Evolutionary conservation across 2,888 invertebrate genomes (phyloP), one percentile per base, ranked within the genome.

Genomic region (Campopleginae sp.): DNA sequence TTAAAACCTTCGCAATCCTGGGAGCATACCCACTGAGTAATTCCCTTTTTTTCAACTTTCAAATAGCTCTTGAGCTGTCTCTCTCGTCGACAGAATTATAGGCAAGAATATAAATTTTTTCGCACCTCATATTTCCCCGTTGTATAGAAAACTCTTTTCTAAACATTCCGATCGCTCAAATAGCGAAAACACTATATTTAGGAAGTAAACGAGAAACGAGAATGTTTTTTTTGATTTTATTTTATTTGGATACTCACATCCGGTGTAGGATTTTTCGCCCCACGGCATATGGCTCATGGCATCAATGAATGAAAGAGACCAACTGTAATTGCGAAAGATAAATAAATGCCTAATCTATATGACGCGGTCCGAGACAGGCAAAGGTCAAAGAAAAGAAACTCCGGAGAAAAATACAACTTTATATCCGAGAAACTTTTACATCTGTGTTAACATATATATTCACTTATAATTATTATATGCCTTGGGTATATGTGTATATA

Each of bases 321-420:
- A 51, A 66, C 48, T 42, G 51, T 42, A 76, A 75, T 80, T 79
- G 70, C 66, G 77, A 63, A 75, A 75, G 74, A 54, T 44, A 54
- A 81, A 78, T 70, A 44, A 61, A 68, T 68, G 23, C 61, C 38
- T 44, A 33, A 75, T 71, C 61, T 77, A 38, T 19, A 72, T 48
- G 63, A 72, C n/a, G 51, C 44, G 65, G 66, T 71, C 44, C 27
- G 33, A 23, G 48, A 19, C n/a, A 17, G 48, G n/a, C 33, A 66
- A 80, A 75, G 84, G 81, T 80, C 80, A 75, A 80, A 77, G 68
- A 72, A 65, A 78, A 75, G 63, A 74, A 23, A 65, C 72, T 27
- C 17, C 38, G 48, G 65, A 48, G 38, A 76, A 76, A 51, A 38
- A 78, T 46, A 48, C 38, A 17, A 44, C 46, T 46, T 46, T 63